Percentiles rank a stretch among this genome's conserved stretches.
These are phyloP conservation scores for Gadus chalcogrammus DNA, from an alignment of 2,113 vertebrate species.

Conservation along the genomic window DNA sequence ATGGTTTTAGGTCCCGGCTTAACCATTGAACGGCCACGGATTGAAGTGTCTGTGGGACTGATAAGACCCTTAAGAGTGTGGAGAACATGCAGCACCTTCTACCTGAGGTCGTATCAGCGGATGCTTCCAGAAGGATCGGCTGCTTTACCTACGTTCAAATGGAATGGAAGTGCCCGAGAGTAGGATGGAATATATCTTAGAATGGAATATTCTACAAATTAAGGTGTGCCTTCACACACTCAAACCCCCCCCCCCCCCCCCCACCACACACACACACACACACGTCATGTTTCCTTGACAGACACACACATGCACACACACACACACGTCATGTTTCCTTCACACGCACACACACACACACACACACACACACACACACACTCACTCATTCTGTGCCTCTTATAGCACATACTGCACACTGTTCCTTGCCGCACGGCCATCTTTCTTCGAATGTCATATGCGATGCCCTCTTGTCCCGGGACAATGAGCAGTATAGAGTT, in stretches of 20 bases:
- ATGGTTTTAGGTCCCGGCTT: too few species aligned
- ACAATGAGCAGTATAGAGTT: constrained; percentile 73
- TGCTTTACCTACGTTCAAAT: constrained; percentile 10
- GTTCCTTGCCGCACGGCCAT: constrained; percentile 33
- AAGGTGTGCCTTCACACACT: neutral
- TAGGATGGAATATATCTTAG: too few species aligned
- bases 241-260: neutral
- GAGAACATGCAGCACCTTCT: constrained; percentile 36
- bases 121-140: constrained; percentile 17
- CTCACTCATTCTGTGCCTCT: neutral
- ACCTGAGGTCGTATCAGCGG: constrained; percentile 42
- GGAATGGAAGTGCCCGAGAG: too few species aligned
- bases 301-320: neutral
- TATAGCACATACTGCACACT: neutral
- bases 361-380: neutral
- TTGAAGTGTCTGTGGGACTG: neutral
- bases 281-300: too few species aligned
- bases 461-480: constrained; percentile 57
- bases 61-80: neutral
- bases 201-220: too few species aligned
- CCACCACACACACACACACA: neutral
- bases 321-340: too few species aligned
- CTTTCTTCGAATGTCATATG: constrained; percentile 74
- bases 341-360: neutral
- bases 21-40: neutral